Conservation (phyloP, 2,888 invertebrate genomes). For the Troides aeacus region DNA sequence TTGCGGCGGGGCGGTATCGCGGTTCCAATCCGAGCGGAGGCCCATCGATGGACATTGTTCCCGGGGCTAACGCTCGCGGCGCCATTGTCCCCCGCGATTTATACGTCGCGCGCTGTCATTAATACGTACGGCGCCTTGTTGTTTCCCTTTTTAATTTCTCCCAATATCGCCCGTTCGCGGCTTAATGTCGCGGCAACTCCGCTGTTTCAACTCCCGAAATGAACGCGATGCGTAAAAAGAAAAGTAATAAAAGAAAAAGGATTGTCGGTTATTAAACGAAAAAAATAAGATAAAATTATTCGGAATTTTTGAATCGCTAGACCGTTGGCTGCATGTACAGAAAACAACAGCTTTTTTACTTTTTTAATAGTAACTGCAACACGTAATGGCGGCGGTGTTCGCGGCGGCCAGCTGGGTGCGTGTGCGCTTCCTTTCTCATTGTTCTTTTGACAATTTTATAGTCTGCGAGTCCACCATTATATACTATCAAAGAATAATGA, state of each 20-base stretch:
- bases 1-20: slow-evolving; percentile 62
- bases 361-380: slow-evolving; percentile 26
- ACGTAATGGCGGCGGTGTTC: slow-evolving; percentile 32
- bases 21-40: slow-evolving; percentile 72
- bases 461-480: slow-evolving; percentile 19
- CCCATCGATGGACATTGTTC: slow-evolving; percentile 64
- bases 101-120: slow-evolving; percentile 72
- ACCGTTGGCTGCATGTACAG: slow-evolving; percentile 1
- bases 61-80: slow-evolving; percentile 59
- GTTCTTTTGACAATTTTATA: slow-evolving; percentile 44
- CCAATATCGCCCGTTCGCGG: slow-evolving; percentile 21
- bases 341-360: slow-evolving; percentile 8
- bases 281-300: too few relatives aligned
- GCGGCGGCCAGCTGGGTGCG: slow-evolving; percentile 48
- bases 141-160: slow-evolving; percentile 52
- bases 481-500: background rate
- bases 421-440: slow-evolving; percentile 68
- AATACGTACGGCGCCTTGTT: slow-evolving; percentile 70
- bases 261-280: background rate
- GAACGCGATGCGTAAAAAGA: background rate
- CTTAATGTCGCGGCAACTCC: slow-evolving; percentile 4
- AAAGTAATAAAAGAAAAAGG: slow-evolving; percentile 2
- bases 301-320: background rate
- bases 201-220: slow-evolving; percentile 7
- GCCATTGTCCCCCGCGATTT: slow-evolving; percentile 73